Base-by-base conservation (phyloP, 1,140 invertebrate genomes). In the Zaprionus ghesquierei region DNA sequence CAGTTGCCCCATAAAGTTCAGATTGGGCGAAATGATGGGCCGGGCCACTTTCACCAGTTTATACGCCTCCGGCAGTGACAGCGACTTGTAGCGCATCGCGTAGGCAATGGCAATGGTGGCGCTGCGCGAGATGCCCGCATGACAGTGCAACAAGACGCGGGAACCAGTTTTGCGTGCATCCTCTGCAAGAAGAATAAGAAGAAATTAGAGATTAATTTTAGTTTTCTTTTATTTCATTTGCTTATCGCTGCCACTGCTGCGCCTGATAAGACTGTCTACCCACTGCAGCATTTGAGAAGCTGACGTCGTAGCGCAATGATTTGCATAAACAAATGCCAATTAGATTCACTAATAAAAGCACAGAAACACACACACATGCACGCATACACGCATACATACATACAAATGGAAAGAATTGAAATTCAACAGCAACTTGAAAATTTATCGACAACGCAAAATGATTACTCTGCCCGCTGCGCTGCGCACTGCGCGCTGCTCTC, bases 1-100 rank as follows among this genome's bases (percentile, higher is more conserved):
- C 77, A 99, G 93, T 92, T 99, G 98, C 9, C 96, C 97, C 95
- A 99, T 98, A 93, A 99, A 99, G 91, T 99, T 99, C 50, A 99
- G 94, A 93, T 99, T 98, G 1, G 98, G 98, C 51, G 97, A 98
- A 79, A 99, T 98, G 91, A 99, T 98, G 27, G 95, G 95, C 53
- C 98, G 94, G 50, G 95, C 95, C 50, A 94, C 94, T 90, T 98
- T 98, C 35, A 99, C 98, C 82, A 96, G 94, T 77, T 96, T 95
- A 93, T 97, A 98, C 3, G 98, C 97, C 79, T 98, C 97, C 25
- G 97, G 94, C 94, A 98, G 97, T n/a, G 95, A 95, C 89, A 98
- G 92, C 51, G 95, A 94, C 78, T 96, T 96, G 92, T 98, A 96
- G 78, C 96, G 95, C 96, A 99, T 98, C 70, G 99, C 94, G 93